Base-by-base conservation (phyloP, 1,140 invertebrate species). In the Diachasmimorpha longicaudata region DNA sequence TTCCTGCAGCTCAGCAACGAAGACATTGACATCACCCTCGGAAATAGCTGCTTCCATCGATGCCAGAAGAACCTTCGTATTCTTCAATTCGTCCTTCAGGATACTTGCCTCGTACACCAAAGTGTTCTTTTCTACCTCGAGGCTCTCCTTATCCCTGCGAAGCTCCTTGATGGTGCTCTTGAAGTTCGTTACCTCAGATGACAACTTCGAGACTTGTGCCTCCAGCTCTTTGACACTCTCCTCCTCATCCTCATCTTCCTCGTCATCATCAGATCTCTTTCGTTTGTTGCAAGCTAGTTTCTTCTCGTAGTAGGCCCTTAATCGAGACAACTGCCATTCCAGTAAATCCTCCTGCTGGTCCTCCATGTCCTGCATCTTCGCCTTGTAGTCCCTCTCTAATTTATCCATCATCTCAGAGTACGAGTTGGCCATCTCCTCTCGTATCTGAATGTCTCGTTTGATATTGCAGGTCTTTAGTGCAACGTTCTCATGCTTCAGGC, bases 401-500 rank as follows among this genome's bases (percentile, higher is more conserved):
- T 82, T 78, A 11, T 83, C 79, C 71, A 89, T 84, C 77, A 87
- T 86, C 48, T 78, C 75, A 14, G 76, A 77, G 21, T 85, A 87
- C 68, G 79, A 83, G 6, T 84, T 79, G 0, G 83, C 75, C 80
- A 89, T 79, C 83, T 89, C 87, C 10, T 85, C 77, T 0, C 88
- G 86, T 46, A 81, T 88, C 76, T 85, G 66, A 10, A 87, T 44
- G 72, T 89, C 88, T 48, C 75, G 82, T 19, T 74, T 79, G 13
- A 86, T 72, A n/a, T 74, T 69, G 36, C 84, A 81, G 14, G 74
- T 74, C 42, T 88, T 86, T 4, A 86, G 52, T 23, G 77, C 21
- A 9, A 70, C 36, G 16, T 88, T 77, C 81, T 88, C 82, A 19
- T 82, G 81, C 72, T 85, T 86, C 6, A 90, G 75, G 13, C 79